phyloP scores from a whole-genome alignment of 2,113 vertebrate genomes.

The Camarhynchus parvulus region DNA sequence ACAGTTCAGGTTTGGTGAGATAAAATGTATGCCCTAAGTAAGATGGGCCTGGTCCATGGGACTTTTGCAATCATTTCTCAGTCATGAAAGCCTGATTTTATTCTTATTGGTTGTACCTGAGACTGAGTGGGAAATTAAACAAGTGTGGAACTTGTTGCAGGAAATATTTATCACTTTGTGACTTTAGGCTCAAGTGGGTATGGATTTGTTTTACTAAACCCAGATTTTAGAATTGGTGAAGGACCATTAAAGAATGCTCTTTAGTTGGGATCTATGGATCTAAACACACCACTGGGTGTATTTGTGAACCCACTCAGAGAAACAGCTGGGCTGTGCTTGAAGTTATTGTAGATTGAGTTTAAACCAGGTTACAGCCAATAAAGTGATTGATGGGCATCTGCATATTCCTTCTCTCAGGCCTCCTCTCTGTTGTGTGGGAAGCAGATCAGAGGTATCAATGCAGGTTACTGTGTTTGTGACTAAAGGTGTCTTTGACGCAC shows the following conservation, averaged over 20 bases:
- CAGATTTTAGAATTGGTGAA: neutral
- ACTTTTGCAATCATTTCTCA: neutral
- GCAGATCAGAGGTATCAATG: neutral
- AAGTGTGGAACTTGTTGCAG: neutral
- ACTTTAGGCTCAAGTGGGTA: neutral
- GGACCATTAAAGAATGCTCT: neutral
- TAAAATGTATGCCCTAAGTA: neutral
- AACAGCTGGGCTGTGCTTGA: neutral
- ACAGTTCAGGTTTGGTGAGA: neutral
- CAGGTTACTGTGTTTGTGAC: neutral
- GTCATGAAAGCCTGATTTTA: neutral
- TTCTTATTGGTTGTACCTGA: neutral
- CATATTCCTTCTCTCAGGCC: neutral
- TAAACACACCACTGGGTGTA: neutral
- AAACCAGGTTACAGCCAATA: neutral
- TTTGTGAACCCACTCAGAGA: neutral
- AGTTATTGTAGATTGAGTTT: neutral
- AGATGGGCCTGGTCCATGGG: neutral
- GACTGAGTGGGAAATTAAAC: neutral
- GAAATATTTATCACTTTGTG: neutral
- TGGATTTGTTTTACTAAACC: neutral
- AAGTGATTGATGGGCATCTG: neutral
- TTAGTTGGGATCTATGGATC: neutral
- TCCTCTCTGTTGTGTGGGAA: neutral
- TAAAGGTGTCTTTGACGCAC: neutral